Base-by-base conservation (phyloP, 2,113 vertebrate species). In the Rhipidura dahli region DNA sequence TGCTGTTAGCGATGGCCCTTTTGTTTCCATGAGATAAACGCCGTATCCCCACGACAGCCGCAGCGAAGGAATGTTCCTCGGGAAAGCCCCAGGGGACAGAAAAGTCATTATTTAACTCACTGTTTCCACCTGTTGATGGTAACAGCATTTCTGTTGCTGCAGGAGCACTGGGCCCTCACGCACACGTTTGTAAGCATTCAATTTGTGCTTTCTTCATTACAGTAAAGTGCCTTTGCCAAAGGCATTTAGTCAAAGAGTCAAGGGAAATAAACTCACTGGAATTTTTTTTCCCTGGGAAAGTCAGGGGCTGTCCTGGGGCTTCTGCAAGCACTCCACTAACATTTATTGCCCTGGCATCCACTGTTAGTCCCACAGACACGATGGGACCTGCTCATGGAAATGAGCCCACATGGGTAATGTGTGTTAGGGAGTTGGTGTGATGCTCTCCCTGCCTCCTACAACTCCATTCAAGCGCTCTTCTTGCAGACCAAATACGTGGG, bases 51-150 rank as follows among this genome's bases (percentile, higher is more conserved):
- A 3, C 0, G 2, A n/a, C 6, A 40, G 44, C 22, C 2, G 9
- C 47, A 33, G 59, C 0, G 0, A 83, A 39, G 35, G 27, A 5
- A 1, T 0, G 0, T 47, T 68, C 35, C 31, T 91, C 73, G 57
- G 77, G 69, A 71, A 73, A 78, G 61, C 51, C 39, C 65, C 18
- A 11, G 64, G 45, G 31, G 13, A 28, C 39, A 35, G 6, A 17
- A 27, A 51, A 89, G 31, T 63, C 3, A 0, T 81, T 68, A 66
- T 51, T 94, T 37, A 91, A 56, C 44, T 80, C 31, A 10, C 42
- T 30, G 2, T 66, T 92, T 61, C 61, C 79, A 10, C 83, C 47
- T 83, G 31, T 64, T 64, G 57, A 47, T 76, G 73, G 35, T 33
- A 69, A 61, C 27, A 28, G 3, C 42, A 30, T 42, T 75, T 78